Percentiles rank a stretch among this genome's conserved stretches.
These are phyloP conservation scores for Sminthopsis crassicaudata DNA, from an alignment of 2,113 vertebrate genomes.

Conservation along the genomic window DNA sequence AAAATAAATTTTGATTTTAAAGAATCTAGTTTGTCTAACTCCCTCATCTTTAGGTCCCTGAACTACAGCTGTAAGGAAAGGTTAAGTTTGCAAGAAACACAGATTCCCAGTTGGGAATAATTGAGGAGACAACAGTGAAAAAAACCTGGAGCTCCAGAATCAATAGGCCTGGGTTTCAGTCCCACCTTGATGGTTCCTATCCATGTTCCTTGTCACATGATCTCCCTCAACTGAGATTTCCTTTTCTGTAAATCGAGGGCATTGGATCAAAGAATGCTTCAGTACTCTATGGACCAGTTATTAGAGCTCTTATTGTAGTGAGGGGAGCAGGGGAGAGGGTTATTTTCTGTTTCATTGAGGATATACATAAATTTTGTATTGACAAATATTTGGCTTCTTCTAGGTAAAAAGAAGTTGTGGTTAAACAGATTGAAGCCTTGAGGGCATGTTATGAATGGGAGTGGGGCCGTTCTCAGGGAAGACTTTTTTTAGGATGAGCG, in stretches of 20 bases:
- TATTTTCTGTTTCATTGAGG: not conserved
- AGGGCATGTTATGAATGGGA: not conserved
- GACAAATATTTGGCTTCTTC: not conserved
- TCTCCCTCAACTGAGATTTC: not conserved
- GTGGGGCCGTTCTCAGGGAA: not conserved
- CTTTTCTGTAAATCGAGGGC: not conserved
- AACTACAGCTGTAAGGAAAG: not conserved
- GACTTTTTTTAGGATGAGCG: not conserved
- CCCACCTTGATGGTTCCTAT: not conserved
- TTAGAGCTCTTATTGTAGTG: not conserved
- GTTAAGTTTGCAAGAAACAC: not conserved
- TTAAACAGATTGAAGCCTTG: not conserved
- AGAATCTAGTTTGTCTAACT: not conserved
- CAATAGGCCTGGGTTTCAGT: not conserved
- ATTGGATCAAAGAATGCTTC: not conserved
- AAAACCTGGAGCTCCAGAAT: not conserved
- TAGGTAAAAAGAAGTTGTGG: not conserved
- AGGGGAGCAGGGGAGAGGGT: not conserved
- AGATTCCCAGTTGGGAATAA: not conserved
- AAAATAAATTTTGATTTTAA: not conserved
- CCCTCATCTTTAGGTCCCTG: not conserved
- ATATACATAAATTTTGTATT: not conserved
- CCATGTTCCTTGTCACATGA: not conserved
- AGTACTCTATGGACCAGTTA: not conserved
- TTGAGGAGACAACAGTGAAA: not conserved